Evolutionary conservation across 92 coral and sea anemone species (phyloP).

Genomic region (Parazoanthus atlanticus): DNA sequence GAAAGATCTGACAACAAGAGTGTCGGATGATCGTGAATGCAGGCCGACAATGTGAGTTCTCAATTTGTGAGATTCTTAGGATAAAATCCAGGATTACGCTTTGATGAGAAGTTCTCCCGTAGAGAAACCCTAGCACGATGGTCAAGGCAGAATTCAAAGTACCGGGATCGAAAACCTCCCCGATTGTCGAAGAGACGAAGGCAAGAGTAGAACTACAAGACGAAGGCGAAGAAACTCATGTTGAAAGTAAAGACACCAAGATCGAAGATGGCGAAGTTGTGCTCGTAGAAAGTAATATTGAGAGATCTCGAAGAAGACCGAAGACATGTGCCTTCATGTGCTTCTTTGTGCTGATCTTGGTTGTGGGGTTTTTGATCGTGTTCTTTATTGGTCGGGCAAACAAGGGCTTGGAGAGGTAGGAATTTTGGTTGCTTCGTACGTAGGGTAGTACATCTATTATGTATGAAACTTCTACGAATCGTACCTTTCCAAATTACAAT

Average conservation of each 20-base stretch:
- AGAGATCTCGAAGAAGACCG: slow-evolving; percentile 67
- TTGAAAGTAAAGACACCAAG: slow-evolving; percentile 49
- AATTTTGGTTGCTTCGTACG: background rate
- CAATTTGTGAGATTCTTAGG: slow-evolving; percentile 8
- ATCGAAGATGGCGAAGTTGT: slow-evolving; percentile 65
- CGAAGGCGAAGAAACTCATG: background rate
- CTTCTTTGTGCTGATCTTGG: slow-evolving; percentile 68
- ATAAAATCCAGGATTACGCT: slow-evolving; percentile 17
- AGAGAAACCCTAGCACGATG: slow-evolving; percentile 47
- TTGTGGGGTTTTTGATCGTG: slow-evolving; percentile 84
- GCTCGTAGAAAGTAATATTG: slow-evolving; percentile 57
- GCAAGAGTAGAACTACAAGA: slow-evolving; percentile 3
- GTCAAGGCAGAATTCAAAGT: slow-evolving; percentile 75
- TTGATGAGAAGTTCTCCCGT: background rate
- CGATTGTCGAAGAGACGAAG: slow-evolving; percentile 40
- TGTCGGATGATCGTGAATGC: background rate
- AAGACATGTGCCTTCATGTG: slow-evolving; percentile 72
- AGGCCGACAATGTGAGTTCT: slow-evolving; percentile 22
- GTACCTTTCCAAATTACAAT: slow-evolving; percentile 12
- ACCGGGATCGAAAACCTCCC: slow-evolving; percentile 58
- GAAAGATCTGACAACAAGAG: slow-evolving; percentile 28
- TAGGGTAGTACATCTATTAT: background rate
- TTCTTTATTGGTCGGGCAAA: slow-evolving; percentile 62
- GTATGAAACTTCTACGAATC: background rate
- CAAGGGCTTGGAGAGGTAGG: slow-evolving; percentile 31